phyloP scores from a whole-genome alignment of 92 coral and sea anemone species.

The Palythoa caribaeorum region DNA sequence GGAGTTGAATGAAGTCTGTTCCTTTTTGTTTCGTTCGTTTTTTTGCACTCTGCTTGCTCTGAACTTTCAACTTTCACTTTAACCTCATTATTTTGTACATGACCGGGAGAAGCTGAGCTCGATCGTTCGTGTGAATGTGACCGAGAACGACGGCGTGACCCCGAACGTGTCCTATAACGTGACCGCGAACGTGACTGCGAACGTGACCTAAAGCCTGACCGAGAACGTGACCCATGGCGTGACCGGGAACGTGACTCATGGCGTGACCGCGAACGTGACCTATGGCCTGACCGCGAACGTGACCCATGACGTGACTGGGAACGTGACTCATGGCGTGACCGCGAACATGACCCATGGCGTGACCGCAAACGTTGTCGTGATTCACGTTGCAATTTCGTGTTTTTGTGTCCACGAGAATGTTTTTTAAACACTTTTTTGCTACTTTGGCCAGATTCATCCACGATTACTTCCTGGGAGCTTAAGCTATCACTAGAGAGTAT shows the following conservation, averaged over 20 bases:
- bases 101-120: not conserved
- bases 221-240: constrained; percentile 2
- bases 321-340: constrained; percentile 24
- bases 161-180: constrained; percentile 10
- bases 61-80: constrained; percentile 18
- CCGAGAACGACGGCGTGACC: constrained; percentile 7
- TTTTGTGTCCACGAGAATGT: constrained; percentile 29
- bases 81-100: not conserved
- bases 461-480: constrained; percentile 39
- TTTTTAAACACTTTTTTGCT: constrained; percentile 10
- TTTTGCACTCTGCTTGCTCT: not conserved
- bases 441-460: not conserved
- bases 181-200: constrained; percentile 14
- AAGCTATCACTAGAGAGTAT: constrained; percentile 67
- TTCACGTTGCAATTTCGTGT: constrained; percentile 4
- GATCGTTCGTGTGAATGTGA: constrained; percentile 14
- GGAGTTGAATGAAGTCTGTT: not conserved
- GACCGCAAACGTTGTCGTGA: constrained; percentile 24
- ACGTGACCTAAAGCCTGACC: constrained; percentile 11
- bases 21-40: not conserved
- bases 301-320: constrained; percentile 48
- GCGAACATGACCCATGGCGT: not conserved
- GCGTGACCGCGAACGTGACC: constrained; percentile 12
- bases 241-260: constrained; percentile 26
- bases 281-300: constrained; percentile 1